Conservation (phyloP, 2,113 vertebrate genomes). For the Eira barbara region DNA sequence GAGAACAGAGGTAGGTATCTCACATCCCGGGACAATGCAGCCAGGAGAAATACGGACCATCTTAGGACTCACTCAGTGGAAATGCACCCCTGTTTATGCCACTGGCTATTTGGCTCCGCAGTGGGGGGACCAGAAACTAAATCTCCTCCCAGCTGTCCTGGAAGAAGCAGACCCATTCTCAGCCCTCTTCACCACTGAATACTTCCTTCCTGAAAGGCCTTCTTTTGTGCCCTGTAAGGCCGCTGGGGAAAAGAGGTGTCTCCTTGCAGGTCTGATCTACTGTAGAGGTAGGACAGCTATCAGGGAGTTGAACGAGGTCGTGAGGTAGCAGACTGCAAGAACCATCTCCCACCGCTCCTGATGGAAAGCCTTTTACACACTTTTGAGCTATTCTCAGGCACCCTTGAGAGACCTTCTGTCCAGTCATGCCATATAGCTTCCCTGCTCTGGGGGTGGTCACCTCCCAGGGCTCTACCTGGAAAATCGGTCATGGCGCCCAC, state of each 20-base stretch:
- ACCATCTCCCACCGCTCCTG: accelerated
- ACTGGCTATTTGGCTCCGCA: accelerated
- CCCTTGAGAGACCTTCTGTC: background rate
- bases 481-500: background rate
- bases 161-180: background rate
- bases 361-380: background rate
- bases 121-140: accelerated
- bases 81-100: accelerated
- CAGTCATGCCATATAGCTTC: background rate
- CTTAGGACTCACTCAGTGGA: background rate
- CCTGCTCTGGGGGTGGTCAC: too few relatives aligned
- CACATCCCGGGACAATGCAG: background rate
- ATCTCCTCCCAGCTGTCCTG: background rate
- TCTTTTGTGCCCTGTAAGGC: background rate
- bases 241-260: background rate
- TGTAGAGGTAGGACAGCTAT: too few relatives aligned
- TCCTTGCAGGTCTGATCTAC: background rate
- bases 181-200: background rate
- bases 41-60: background rate
- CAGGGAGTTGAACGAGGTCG: too few relatives aligned
- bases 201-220: background rate
- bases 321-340: accelerated
- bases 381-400: background rate
- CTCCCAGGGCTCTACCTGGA: background rate
- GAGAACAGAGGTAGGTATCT: background rate